Evolutionary conservation across 2,888 invertebrate genomes (phyloP), one percentile per base, ranked within the genome.

Genomic region (Lochmaea crataegi): DNA sequence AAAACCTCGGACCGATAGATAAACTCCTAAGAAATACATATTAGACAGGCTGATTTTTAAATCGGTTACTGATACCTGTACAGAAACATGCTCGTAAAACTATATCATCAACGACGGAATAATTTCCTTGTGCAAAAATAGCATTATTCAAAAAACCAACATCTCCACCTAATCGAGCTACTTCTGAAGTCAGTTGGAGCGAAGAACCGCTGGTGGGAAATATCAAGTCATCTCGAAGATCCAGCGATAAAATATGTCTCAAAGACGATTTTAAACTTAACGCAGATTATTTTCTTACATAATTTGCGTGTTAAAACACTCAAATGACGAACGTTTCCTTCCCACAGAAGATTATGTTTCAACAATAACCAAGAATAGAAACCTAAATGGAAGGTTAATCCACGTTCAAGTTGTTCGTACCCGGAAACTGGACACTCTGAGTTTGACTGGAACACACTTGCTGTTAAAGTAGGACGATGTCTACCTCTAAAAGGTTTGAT

Each of bases 141-240:
- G 96, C 96, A 78, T 94, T 94, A 87, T 95, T 95, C 41, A 96
- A 84, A 85, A 96, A 96, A 16, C 94, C 94, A n/a, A 97, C 92
- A 84, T 97, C 94, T 2, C 99, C 99, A 11, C 98, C 97, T 7
- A 97, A 85, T 0, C 97, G 92, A 38, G 97, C 96, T 81, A 95
- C 89, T 87, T 99, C 98, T 80, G 94, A 92, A 6, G 91, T 91
- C 74, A 94, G 88, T 87, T 93, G 93, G 7, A 95, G 86, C 77
- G 93, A 88, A 7, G 91, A 85, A 5, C 97, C 97, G 57, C 88
- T 87, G 9, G 90, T 91, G 3, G 97, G 97, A 86, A 97, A 94
- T 72, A 96, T 91, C 4, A 88, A 86, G 80, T 92, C 93, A 86
- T 97, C 96, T 75, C 97, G 90, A 73, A 90, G 90, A 86, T 97